A percentile compares a stretch with the other conserved stretches of the same genome.
Evolutionary conservation across 2,797 vertebrate species (phyloP).

Genomic region (Gymnodraco acuticeps): DNA sequence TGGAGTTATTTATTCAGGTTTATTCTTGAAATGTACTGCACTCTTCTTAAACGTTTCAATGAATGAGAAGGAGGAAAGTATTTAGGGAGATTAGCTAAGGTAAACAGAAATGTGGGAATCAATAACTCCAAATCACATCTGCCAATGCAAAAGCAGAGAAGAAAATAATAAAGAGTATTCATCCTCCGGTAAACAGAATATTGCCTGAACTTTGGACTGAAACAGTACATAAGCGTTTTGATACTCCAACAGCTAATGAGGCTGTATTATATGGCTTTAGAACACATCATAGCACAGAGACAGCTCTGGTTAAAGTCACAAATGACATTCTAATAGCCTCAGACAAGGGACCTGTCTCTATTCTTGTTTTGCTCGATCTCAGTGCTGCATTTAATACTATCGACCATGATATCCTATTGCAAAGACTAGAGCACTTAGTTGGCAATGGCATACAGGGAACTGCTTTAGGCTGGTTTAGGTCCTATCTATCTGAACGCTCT

Average conservation of each 20-base stretch:
- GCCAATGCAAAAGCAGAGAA: neutral
- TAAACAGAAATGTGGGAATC: slow-evolving; percentile 6
- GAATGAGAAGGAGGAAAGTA: neutral
- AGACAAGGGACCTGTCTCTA: too few species aligned
- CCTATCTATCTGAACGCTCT: too few species aligned
- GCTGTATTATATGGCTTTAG: neutral
- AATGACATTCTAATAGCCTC: too few species aligned
- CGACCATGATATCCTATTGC: too few species aligned
- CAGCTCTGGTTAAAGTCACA: too few species aligned
- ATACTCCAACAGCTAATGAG: neutral
- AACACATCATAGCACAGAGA: too few species aligned
- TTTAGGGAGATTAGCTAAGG: slow-evolving; percentile 8
- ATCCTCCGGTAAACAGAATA: neutral
- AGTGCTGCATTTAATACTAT: too few species aligned
- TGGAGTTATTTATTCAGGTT: neutral
- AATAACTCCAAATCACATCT: slow-evolving; percentile 12
- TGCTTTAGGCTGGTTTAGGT: too few species aligned
- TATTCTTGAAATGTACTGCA: neutral
- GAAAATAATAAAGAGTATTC: neutral
- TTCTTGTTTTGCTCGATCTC: too few species aligned
- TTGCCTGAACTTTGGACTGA: neutral
- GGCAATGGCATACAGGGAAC: too few species aligned
- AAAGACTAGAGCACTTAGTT: too few species aligned
- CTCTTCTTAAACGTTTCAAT: slow-evolving; percentile 9
- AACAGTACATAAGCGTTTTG: neutral